Conservation (phyloP, 2,888 invertebrate genomes). For the Thyatira batis region DNA sequence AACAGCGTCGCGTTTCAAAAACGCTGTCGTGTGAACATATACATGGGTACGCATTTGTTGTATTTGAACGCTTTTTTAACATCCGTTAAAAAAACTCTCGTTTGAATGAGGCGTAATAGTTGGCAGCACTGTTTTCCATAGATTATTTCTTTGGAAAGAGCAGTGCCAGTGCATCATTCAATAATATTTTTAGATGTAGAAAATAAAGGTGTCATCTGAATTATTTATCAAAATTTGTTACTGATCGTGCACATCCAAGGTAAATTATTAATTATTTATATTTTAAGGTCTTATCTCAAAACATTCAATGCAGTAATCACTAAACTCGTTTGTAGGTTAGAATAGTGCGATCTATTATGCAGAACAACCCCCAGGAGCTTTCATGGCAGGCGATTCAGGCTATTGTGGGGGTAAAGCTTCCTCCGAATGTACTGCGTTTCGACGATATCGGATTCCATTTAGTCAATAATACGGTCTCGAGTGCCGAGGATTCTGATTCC, state of each 20-base stretch:
- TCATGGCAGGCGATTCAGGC: constrained; percentile 83
- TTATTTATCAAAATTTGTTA: constrained; percentile 54
- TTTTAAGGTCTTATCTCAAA: constrained; percentile 27
- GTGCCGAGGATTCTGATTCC: constrained; percentile 77
- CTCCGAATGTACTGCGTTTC: constrained; percentile 77
- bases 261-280: constrained; percentile 46
- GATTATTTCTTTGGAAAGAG: background rate
- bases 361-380: constrained; percentile 83
- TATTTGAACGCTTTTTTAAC: no score
- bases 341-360: constrained; percentile 82
- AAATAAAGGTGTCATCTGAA: constrained; percentile 74
- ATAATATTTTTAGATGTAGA: constrained; percentile 83
- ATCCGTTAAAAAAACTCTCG: no score
- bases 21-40: no score
- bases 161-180: constrained; percentile 26
- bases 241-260: constrained; percentile 68
- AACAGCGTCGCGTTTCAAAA: no score
- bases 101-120: no score
- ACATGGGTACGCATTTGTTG: no score
- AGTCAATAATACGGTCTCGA: constrained; percentile 72
- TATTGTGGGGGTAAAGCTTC: constrained; percentile 81
- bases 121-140: no score
- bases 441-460: constrained; percentile 80
- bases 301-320: constrained; percentile 61
- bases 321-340: constrained; percentile 81